Evolutionary conservation across 2,113 vertebrate species (phyloP).

Genomic region (Crotalus horridus): DNA sequence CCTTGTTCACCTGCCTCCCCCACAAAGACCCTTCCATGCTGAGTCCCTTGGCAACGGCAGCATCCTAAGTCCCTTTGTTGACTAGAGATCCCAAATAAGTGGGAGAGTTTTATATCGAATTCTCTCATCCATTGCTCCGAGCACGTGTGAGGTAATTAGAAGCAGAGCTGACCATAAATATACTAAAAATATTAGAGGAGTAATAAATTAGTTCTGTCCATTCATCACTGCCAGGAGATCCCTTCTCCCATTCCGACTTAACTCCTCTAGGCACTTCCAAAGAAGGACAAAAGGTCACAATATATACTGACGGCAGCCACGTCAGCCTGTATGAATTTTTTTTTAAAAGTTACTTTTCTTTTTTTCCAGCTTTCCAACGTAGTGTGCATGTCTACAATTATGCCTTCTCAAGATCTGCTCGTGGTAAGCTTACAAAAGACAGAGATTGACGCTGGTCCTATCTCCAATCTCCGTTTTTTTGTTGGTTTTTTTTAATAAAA

Average conservation of each 20-base stretch:
- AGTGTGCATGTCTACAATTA: background rate
- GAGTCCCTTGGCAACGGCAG: background rate
- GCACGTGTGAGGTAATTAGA: background rate
- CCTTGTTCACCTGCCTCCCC: background rate
- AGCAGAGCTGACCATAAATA: conserved; percentile 10
- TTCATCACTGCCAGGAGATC: background rate
- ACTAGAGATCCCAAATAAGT: background rate
- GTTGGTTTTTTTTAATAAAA: too few species aligned
- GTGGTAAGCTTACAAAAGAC: background rate
- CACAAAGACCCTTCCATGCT: background rate
- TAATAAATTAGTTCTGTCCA: background rate
- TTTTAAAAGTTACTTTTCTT: background rate
- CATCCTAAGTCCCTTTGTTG: background rate
- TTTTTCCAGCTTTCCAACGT: background rate
- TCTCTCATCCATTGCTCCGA: background rate
- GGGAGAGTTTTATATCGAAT: conserved; percentile 14
- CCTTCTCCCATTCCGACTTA: background rate
- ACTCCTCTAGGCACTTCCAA: background rate
- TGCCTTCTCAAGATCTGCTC: background rate
- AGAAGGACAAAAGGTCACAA: background rate
- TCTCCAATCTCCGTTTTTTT: background rate
- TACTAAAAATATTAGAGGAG: background rate
- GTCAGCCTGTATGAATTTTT: background rate
- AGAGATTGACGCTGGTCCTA: background rate
- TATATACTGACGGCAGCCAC: too few species aligned